Evolutionary conservation across 2,113 vertebrate species (phyloP), one percentile per base, ranked within the genome.

Genomic region (Crypturellus undulatus): DNA sequence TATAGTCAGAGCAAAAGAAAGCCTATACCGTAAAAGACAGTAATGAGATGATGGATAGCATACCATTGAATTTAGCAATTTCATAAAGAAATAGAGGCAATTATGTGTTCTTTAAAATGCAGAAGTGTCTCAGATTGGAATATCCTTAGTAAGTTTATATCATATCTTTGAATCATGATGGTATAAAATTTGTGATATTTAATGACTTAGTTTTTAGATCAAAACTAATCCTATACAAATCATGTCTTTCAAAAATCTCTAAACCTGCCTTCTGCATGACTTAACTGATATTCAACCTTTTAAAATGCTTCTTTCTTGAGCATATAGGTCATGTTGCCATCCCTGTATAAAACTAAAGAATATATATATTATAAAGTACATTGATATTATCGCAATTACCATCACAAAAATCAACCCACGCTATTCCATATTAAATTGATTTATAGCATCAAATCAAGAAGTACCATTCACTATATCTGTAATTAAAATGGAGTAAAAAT

Each of bases 401-500:
- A 77, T 62, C 28, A 62, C 12, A 19, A 77, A 9, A 93, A 72
- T 59, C 72, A 65, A 67, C 70, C 19, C 10, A 42, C 73, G 22
- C 6, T 59, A 45, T 85, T 32, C 3, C 2, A 67, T 34, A 42
- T 32, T 77, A 21, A 80, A 82, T 12, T 89, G 43, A 82, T 60
- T 73, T 14, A 18, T 15, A 77, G 10, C 9, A 79, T 9, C 14
- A 85, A 67, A 34, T 60, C 63, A 80, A 69, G 43, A 90, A 69
- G 24, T 43, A 77, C 38, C 12, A 43, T 59, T 80, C 81, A 72
- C 4, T 52, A 12, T 76, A 38, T 77, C 38, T 69, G 40, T 88
- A 79, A 88, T 85, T 87, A 83, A 85, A 93, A 67, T 36, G 69
- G 24, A 85, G 40, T 49, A 83, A 17, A 84, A 83, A 90, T 6